Evolutionary conservation across 1,140 invertebrate genomes (phyloP), one percentile per base, ranked within the genome.

Genomic region (Arctopsyche grandis): DNA sequence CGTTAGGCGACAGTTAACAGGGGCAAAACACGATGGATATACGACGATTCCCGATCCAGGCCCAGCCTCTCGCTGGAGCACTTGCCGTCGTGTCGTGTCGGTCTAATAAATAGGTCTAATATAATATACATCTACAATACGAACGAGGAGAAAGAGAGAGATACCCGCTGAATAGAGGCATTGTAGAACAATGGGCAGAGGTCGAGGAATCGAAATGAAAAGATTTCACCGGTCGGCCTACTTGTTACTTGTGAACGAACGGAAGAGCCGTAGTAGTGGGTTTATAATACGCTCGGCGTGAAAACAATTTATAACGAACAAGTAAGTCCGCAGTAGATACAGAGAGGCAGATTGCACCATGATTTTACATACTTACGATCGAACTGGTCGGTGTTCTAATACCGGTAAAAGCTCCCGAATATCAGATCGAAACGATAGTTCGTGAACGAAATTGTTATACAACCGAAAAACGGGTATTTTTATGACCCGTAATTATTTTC

Each of bases 191-290:
- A 81, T 79, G 48, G 58, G 19, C 12, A 26, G 60, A 74, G 26
- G 48, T 19, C 26, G 22, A 66, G 12, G 78, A 43, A 79, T 63
- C 21, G 71, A 75, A 79, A 52, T 43, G 73, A 75, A 80, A 74
- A 81, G 77, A 81, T 81, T 81, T 81, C 80, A 79, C 77, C 69
- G 77, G 12, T 69, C 77, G 58, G 76, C 80, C 79, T 69, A 21
- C 46, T 9, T 16, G 56, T 60, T 60, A 5, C 44, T 52, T 16
- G 48, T 52, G 48, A 14, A 52, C 48, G 16, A 38, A 38, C 29
- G 29, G 29, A 38, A 38, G 29, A 38, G 29, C 7, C 29, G 7
- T 38, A 38, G 3, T 38, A 38, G 29, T 38, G 7, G 29, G 29
- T 38, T 38, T 16, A 56, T n/a, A 56, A 56, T 56, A 56, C 19